These are phyloP conservation scores for Hafferia zeledoni DNA, from an alignment of 2,797 vertebrate species.

Conservation along the genomic window DNA sequence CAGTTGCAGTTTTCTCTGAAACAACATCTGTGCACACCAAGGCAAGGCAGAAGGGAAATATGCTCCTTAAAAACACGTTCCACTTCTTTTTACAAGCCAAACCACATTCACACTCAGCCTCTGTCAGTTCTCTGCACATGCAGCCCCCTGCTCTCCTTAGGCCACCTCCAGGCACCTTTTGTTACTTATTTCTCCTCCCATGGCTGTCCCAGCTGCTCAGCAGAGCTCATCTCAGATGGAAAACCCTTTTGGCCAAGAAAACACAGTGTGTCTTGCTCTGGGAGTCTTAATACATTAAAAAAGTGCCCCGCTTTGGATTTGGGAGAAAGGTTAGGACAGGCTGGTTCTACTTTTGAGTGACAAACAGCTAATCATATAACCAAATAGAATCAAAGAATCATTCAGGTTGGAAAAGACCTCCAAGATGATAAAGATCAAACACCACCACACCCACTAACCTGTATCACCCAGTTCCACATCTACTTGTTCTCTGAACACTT, in stretches of 20 bases:
- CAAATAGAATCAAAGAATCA: not conserved
- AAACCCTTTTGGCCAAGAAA: not conserved
- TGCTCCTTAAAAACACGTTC: slow-evolving; percentile 53
- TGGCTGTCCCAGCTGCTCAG: not conserved
- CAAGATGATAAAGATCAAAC: not conserved
- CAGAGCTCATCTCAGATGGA: not conserved
- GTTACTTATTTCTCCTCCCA: not conserved
- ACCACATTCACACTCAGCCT: not conserved
- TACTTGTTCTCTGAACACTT: not conserved
- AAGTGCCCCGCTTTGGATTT: not conserved
- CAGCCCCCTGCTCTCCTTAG: not conserved
- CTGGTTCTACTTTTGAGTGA: not conserved
- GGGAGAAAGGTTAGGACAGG: not conserved
- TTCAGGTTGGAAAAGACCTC: not conserved
- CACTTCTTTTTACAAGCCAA: slow-evolving; percentile 22
- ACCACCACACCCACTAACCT: not conserved
- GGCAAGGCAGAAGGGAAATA: slow-evolving; percentile 21
- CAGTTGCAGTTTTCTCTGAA: slow-evolving; percentile 26
- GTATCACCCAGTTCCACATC: not conserved
- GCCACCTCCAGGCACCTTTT: not conserved
- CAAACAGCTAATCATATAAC: not conserved
- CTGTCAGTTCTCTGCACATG: not conserved
- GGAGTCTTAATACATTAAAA: accelerated
- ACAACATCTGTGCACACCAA: slow-evolving; percentile 31
- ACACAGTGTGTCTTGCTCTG: not conserved